phyloP scores from a whole-genome alignment of 2,113 vertebrate genomes.

The human (Homo sapiens) region DNA sequence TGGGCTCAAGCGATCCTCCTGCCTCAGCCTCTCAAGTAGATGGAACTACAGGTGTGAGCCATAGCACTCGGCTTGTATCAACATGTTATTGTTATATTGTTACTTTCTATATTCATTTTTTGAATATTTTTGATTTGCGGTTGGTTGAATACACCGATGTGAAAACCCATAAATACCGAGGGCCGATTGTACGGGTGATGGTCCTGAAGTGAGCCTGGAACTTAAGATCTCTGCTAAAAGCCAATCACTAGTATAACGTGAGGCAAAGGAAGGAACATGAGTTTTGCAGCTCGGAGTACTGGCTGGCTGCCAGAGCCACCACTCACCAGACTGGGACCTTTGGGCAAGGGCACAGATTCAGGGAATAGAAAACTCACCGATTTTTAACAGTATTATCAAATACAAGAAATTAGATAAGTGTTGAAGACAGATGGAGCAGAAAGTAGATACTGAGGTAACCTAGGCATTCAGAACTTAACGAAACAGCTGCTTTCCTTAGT shows the following conservation, averaged over 20 bases:
- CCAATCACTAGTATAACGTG: background rate
- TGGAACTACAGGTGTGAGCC: too few species aligned
- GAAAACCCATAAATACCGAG: too few species aligned
- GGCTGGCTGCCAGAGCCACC: too few species aligned
- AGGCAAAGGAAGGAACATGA: background rate
- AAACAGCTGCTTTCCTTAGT: background rate
- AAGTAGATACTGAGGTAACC: background rate
- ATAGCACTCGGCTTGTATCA: too few species aligned
- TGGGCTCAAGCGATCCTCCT: too few species aligned
- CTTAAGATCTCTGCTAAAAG: background rate
- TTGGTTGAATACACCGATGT: too few species aligned
- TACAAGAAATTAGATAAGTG: background rate
- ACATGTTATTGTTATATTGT: too few species aligned
- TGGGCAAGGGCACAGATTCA: background rate
- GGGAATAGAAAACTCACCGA: background rate
- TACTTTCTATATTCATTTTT: too few species aligned
- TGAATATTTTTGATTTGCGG: too few species aligned
- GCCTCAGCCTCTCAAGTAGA: too few species aligned
- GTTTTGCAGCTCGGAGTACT: background rate
- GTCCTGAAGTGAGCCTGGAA: background rate
- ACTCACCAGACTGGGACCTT: background rate
- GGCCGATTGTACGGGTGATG: too few species aligned
- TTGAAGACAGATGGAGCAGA: background rate
- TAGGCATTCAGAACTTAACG: background rate
- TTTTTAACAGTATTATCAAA: background rate